Conservation (phyloP, 2,797 vertebrate genomes). For the Eidolon dupreanum region DNA sequence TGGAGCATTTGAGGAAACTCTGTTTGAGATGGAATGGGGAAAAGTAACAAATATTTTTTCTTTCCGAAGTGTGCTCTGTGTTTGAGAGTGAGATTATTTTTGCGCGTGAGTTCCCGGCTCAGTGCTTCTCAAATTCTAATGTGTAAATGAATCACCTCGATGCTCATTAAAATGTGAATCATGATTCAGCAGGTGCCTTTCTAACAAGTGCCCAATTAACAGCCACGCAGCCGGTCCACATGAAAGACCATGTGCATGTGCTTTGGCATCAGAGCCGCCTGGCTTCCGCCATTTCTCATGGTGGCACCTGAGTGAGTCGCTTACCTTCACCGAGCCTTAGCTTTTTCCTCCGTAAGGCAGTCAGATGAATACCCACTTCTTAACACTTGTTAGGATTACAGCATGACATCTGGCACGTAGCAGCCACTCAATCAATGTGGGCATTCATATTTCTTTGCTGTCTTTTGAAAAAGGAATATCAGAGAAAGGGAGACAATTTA, state of each 20-base stretch:
- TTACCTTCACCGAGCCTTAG: neutral
- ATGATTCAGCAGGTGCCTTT: neutral
- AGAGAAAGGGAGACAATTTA: neutral
- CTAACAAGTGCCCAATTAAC: neutral
- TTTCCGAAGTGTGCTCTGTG: neutral
- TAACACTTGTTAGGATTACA: fast-evolving
- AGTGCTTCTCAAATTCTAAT: neutral
- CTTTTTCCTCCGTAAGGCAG: neutral
- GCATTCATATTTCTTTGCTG: too few relatives aligned
- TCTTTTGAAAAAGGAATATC: neutral
- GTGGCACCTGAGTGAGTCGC: neutral
- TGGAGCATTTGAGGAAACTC: neutral
- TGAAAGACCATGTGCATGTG: fast-evolving
- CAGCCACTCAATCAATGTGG: neutral
- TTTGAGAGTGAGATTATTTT: neutral
- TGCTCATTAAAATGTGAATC: neutral
- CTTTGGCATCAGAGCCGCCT: fast-evolving
- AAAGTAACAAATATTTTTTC: neutral
- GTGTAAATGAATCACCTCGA: slow-evolving; percentile 65
- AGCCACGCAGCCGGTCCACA: fast-evolving
- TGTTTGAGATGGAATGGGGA: neutral
- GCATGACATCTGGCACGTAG: fast-evolving
- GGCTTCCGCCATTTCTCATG: fast-evolving
- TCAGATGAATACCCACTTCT: fast-evolving
- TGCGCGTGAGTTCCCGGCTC: neutral